Conservation (phyloP, 2,113 vertebrate genomes). For the Brachirus orientalis region DNA sequence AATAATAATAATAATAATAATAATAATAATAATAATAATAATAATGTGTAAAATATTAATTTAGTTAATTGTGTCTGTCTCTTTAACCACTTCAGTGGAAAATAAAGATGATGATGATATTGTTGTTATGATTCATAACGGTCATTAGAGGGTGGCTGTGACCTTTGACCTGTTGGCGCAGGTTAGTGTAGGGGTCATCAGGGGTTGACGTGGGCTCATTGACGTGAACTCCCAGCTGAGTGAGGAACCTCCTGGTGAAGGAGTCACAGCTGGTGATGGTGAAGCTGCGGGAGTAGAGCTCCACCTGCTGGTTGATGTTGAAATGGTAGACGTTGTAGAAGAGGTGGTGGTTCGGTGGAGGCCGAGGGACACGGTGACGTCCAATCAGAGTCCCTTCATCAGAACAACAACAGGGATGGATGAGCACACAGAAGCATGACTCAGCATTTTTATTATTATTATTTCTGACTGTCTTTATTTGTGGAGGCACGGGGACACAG, state of each 20-base stretch:
- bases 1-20: too few species aligned
- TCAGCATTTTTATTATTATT: too few species aligned
- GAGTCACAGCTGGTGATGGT: constrained; percentile 87
- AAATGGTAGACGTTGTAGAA: constrained; percentile 90
- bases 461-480: too few species aligned
- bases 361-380: constrained; percentile 89
- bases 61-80: too few species aligned
- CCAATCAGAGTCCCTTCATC: constrained; percentile 86
- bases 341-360: constrained; percentile 85
- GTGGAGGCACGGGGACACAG: too few species aligned
- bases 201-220: constrained; percentile 78
- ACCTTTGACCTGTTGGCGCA: constrained; percentile 78
- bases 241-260: constrained; percentile 90
- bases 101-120: too few species aligned
- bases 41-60: too few species aligned
- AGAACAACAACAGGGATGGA: background rate
- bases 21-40: too few species aligned
- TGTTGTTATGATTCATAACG: too few species aligned
- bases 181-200: constrained; percentile 84
- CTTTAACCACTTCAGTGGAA: too few species aligned
- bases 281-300: constrained; percentile 86
- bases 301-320: constrained; percentile 87
- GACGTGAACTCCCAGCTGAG: constrained; percentile 85
- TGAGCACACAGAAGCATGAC: too few species aligned
- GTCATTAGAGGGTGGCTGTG: too few species aligned